Evolutionary conservation across 2,113 vertebrate species (phyloP).

Genomic region (Hyaena hyaena): DNA sequence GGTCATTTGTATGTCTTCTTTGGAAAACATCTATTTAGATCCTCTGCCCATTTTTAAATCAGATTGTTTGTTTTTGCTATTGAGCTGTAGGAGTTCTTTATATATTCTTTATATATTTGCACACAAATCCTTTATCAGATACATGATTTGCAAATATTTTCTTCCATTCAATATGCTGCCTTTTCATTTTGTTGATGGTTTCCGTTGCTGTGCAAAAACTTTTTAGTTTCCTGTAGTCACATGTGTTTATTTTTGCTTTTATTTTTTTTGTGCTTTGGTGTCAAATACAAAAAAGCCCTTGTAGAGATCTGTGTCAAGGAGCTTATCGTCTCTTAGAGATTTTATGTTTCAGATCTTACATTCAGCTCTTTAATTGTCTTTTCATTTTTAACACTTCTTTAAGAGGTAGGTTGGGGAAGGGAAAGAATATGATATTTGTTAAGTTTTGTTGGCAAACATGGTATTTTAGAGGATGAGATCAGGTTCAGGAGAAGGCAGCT

Average conservation of each 20-base stretch:
- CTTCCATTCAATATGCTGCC: not conserved
- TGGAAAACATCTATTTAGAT: not conserved
- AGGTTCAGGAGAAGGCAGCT: not conserved
- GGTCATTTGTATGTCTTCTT: not conserved
- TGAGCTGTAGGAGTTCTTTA: not conserved
- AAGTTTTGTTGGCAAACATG: not conserved
- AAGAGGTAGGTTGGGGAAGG: not conserved
- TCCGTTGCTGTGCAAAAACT: not conserved
- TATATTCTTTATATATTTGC: not conserved
- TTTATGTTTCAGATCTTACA: not conserved
- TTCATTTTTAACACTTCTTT: not conserved
- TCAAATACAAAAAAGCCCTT: not conserved
- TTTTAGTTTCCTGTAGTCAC: not conserved
- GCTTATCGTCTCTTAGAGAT: not conserved
- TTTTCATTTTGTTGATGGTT: not conserved
- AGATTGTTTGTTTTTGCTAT: not conserved
- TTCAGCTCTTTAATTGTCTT: not conserved
- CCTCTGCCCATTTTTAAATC: not conserved
- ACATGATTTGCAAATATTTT: not conserved
- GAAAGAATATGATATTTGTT: not conserved
- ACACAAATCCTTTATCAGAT: not conserved
- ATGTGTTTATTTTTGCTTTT: not conserved
- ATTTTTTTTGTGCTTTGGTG: not conserved
- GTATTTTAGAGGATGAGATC: not conserved
- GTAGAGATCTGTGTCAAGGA: not conserved